Conservation (phyloP, 2,113 vertebrate genomes). For the Puffinus mauretanicus region DNA sequence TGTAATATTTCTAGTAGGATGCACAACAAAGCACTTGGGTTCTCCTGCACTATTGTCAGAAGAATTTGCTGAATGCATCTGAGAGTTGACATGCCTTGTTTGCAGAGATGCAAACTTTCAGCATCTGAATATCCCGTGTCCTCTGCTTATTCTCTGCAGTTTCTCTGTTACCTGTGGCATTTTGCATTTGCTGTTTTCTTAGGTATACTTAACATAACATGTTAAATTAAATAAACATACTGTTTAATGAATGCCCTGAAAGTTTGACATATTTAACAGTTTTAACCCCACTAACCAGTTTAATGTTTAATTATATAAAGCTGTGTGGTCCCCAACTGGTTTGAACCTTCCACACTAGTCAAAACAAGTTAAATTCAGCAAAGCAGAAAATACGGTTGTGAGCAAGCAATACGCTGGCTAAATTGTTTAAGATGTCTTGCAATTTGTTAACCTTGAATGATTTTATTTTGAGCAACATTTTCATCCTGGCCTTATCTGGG, state of each 20-base stretch:
- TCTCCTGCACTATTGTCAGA: conserved; percentile 49
- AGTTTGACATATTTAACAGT: not conserved
- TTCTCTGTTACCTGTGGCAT: not conserved
- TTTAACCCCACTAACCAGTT: not conserved
- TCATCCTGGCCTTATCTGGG: not conserved
- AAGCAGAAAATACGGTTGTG: not conserved
- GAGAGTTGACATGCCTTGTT: conserved; percentile 24
- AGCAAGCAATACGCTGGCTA: conserved; percentile 7
- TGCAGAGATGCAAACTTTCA: conserved; percentile 42
- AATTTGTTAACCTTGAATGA: conserved; percentile 49
- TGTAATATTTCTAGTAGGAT: conserved; percentile 61
- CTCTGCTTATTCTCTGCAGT: conserved; percentile 11
- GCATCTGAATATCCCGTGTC: not conserved
- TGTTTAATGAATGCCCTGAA: not conserved
- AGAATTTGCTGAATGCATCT: conserved; percentile 57
- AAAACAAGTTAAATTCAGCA: not conserved
- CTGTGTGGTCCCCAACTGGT: not conserved
- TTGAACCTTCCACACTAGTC: not conserved
- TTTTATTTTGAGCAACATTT: conserved; percentile 38
- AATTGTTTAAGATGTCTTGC: conserved; percentile 1
- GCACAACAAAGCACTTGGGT: conserved; percentile 40
- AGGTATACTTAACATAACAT: conserved; percentile 21
- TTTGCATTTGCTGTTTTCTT: conserved; percentile 30
- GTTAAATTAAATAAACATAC: conserved; percentile 27
- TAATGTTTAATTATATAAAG: conserved; percentile 7